These are phyloP conservation scores for Hyperopisus bebe DNA, from an alignment of 2,113 vertebrate genomes.

Conservation along the genomic window DNA sequence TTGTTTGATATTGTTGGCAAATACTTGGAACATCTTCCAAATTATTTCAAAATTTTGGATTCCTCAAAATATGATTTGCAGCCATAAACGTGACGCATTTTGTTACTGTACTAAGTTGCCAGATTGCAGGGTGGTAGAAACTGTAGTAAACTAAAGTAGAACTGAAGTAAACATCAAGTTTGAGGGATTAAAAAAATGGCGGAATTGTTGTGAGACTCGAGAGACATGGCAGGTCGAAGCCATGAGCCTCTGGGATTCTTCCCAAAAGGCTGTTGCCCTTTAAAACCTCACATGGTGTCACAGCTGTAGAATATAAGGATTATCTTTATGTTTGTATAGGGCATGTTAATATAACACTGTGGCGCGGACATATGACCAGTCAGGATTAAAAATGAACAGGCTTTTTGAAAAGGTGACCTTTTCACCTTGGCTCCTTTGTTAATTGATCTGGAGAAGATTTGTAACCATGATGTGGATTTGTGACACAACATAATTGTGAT, in stretches of 20 bases:
- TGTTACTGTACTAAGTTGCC: no score
- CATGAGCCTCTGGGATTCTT: background rate
- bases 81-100: no score
- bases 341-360: background rate
- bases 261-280: background rate
- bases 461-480: background rate
- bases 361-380: background rate
- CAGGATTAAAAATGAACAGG: constrained; percentile 3
- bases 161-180: no score
- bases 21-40: no score
- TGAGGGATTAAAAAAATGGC: background rate
- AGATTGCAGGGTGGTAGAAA: no score
- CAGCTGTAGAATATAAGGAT: background rate
- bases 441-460: background rate
- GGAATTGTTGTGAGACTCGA: background rate
- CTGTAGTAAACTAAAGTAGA: no score
- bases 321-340: background rate
- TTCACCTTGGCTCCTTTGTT: background rate
- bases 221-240: background rate
- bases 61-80: no score
- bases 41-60: no score
- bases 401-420: background rate
- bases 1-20: no score
- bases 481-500: background rate
- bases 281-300: background rate